A percentile compares a stretch with the other conserved stretches of the same genome.
phyloP scores from a whole-genome alignment of 2,888 invertebrate genomes.

The Oligia strigilis region DNA sequence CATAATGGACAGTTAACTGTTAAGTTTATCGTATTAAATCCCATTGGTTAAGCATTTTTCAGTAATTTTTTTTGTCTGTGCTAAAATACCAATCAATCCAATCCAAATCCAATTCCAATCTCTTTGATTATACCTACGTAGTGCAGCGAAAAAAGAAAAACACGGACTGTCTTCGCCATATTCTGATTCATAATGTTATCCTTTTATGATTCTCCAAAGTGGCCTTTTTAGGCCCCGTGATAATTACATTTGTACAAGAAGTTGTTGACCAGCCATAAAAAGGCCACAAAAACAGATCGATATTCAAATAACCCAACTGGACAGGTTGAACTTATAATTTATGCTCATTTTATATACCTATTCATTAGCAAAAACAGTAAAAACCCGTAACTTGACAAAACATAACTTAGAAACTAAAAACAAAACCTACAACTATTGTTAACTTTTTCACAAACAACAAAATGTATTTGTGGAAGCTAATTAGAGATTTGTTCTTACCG shows the following conservation, averaged over 20 bases:
- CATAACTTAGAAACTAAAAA: not conserved
- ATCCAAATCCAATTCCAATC: too few relatives aligned
- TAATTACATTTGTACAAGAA: not conserved
- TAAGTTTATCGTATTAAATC: too few relatives aligned
- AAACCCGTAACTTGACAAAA: slow-evolving; percentile 8
- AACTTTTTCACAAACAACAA: slow-evolving; percentile 25
- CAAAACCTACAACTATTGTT: slow-evolving; percentile 9
- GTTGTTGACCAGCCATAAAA: slow-evolving; percentile 30
- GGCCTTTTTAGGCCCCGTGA: too few relatives aligned
- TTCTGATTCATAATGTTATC: too few relatives aligned
- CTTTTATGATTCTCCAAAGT: too few relatives aligned
- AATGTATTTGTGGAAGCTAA: slow-evolving; percentile 29
- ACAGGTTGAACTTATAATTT: slow-evolving; percentile 22
- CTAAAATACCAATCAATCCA: too few relatives aligned
- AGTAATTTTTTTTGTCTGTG: too few relatives aligned
- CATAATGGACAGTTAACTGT: too few relatives aligned
- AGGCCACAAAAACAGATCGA: slow-evolving; percentile 26
- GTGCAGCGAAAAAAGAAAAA: too few relatives aligned
- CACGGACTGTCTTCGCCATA: too few relatives aligned
- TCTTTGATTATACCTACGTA: too few relatives aligned
- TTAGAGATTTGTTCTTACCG: slow-evolving; percentile 55
- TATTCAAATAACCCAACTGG: slow-evolving; percentile 44
- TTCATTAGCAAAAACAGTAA: slow-evolving; percentile 22
- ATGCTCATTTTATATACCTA: slow-evolving; percentile 21
- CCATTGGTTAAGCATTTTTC: too few relatives aligned